These are phyloP conservation scores for Microctonus aethiopoides DNA, from an alignment of 2,888 invertebrate genomes.

Conservation along the genomic window DNA sequence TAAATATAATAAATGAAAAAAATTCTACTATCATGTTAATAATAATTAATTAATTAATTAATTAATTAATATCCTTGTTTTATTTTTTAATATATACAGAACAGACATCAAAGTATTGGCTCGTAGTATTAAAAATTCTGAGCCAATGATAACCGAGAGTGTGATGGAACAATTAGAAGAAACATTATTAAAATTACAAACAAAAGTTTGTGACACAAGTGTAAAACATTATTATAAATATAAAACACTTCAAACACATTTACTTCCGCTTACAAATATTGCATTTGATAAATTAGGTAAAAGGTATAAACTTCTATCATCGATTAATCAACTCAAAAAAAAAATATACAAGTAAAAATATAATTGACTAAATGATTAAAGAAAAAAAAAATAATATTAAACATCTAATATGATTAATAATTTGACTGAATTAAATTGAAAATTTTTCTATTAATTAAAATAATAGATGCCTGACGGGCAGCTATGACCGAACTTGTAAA, in stretches of 20 bases:
- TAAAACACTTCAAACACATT: slow-evolving; percentile 75
- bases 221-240: slow-evolving; percentile 76
- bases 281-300: slow-evolving; percentile 77
- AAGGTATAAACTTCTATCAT: slow-evolving; percentile 65
- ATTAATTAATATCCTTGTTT: slow-evolving; percentile 25
- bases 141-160: slow-evolving; percentile 72
- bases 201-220: slow-evolving; percentile 73
- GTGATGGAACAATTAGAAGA: slow-evolving; percentile 72
- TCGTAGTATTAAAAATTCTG: slow-evolving; percentile 68
- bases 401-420: background rate
- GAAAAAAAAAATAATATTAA: too few species aligned
- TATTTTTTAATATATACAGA: slow-evolving; percentile 58
- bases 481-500: slow-evolving; percentile 87
- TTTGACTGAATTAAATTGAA: slow-evolving; percentile 1
- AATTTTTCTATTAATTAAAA: slow-evolving; percentile 28
- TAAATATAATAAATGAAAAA: background rate
- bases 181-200: slow-evolving; percentile 74
- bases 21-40: too few species aligned
- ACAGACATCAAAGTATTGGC: slow-evolving; percentile 71
- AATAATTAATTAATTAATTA: too few species aligned
- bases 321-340: background rate
- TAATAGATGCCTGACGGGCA: slow-evolving; percentile 80
- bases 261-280: slow-evolving; percentile 79
- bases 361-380: background rate
- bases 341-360: too few species aligned